phyloP scores from a whole-genome alignment of 2,888 invertebrate species.

The Protonemura montana region DNA sequence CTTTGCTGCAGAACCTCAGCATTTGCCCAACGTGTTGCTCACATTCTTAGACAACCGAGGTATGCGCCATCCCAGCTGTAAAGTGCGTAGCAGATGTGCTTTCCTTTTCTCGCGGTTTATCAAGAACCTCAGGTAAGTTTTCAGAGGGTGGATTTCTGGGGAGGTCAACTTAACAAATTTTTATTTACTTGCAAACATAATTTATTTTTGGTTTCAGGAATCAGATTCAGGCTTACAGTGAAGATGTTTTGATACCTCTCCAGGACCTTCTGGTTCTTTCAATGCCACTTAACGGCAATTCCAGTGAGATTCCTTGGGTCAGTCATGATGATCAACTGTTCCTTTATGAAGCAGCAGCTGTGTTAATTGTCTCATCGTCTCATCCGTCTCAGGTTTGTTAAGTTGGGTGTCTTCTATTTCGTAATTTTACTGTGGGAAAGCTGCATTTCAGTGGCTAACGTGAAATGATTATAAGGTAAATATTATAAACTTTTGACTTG shows the following conservation, averaged over 20 bases:
- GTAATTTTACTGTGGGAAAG: no score
- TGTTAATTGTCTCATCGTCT: slow-evolving; percentile 63
- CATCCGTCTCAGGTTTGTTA: slow-evolving; percentile 58
- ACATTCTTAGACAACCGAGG: slow-evolving; percentile 64
- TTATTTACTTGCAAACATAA: no score
- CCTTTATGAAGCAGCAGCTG: slow-evolving; percentile 65
- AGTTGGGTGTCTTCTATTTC: not conserved
- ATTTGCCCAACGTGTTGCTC: slow-evolving; percentile 59
- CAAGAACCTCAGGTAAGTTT: slow-evolving; percentile 62
- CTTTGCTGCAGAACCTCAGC: slow-evolving; percentile 60
- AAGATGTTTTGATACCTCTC: slow-evolving; percentile 61
- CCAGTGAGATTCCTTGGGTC: slow-evolving; percentile 55
- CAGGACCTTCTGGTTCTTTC: slow-evolving; percentile 62
- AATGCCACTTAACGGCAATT: slow-evolving; percentile 56
- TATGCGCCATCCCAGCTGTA: slow-evolving; percentile 59
- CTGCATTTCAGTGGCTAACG: no score
- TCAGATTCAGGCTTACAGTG: slow-evolving; percentile 59
- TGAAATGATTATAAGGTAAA: no score
- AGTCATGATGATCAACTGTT: slow-evolving; percentile 65
- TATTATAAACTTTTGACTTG: no score
- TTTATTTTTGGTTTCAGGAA: slow-evolving; percentile 52
- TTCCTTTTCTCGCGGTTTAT: slow-evolving; percentile 66
- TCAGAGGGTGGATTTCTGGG: no score
- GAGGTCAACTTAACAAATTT: no score
- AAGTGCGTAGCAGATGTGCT: slow-evolving; percentile 63